Percentiles rank a stretch among this genome's conserved stretches.
Conservation (phyloP, 1,140 invertebrate species). For the honey bee (Apis mellifera) region DNA sequence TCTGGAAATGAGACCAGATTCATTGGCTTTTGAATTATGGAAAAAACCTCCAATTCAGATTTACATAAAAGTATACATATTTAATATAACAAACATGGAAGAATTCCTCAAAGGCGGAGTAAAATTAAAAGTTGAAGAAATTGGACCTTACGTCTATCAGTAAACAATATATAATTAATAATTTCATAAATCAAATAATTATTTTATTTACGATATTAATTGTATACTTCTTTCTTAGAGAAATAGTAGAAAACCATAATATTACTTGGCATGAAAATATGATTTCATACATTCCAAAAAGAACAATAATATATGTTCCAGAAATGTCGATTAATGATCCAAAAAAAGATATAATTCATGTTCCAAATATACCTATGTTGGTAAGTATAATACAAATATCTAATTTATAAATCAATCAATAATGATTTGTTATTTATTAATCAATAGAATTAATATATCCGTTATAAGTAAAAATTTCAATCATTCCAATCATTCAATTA, state of each 20-base stretch:
- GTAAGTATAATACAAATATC: slow-evolving; percentile 79
- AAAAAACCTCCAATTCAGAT: slow-evolving; percentile 86
- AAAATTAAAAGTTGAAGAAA: slow-evolving; percentile 86
- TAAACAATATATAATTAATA: slow-evolving; percentile 77
- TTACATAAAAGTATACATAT: slow-evolving; percentile 89
- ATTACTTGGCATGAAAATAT: slow-evolving; percentile 89
- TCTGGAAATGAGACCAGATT: slow-evolving; percentile 45
- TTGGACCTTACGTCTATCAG: slow-evolving; percentile 94
- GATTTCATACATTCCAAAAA: slow-evolving; percentile 87
- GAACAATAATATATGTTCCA: slow-evolving; percentile 85
- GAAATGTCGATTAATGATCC: slow-evolving; percentile 87
- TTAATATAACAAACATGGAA: slow-evolving; percentile 91
- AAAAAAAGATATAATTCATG: slow-evolving; percentile 84
- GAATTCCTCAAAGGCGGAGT: slow-evolving; percentile 86
- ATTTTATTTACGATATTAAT: background rate
- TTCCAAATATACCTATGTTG: slow-evolving; percentile 91
- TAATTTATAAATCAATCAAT: slow-evolving; percentile 4
- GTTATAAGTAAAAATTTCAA: background rate
- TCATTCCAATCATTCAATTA: no score
- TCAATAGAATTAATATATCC: background rate
- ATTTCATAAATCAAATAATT: background rate
- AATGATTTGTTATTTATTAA: background rate
- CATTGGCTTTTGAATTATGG: slow-evolving; percentile 86
- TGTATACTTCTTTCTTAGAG: slow-evolving; percentile 79
- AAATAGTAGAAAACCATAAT: slow-evolving; percentile 86